These are phyloP conservation scores for Megaceryle maxima DNA, from an alignment of 2,113 vertebrate genomes.

Conservation along the genomic window DNA sequence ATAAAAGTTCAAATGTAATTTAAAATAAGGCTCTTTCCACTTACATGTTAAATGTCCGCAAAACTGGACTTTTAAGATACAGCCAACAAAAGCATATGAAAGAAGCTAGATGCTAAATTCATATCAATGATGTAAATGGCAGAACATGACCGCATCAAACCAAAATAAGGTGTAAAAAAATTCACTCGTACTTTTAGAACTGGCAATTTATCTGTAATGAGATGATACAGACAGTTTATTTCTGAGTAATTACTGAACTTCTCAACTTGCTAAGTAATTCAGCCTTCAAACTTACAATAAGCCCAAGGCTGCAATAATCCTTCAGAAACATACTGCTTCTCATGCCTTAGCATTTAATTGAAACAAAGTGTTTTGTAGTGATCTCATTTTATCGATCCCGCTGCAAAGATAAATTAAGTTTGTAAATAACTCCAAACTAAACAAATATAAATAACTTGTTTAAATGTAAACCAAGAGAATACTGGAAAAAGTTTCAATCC, in stretches of 20 bases:
- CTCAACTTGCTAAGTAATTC: conserved; percentile 13
- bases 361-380: conserved; percentile 6
- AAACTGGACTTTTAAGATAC: not conserved
- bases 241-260: conserved; percentile 45
- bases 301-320: conserved; percentile 50
- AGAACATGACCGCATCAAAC: not conserved
- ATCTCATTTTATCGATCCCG: not conserved
- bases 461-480: not conserved
- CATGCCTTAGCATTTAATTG: conserved; percentile 20
- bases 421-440: conserved; percentile 17
- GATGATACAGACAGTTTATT: not conserved
- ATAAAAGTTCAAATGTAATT: not conserved
- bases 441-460: not conserved
- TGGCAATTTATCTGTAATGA: not conserved
- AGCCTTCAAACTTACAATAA: conserved; percentile 14
- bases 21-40: not conserved
- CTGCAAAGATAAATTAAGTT: conserved; percentile 16
- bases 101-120: not conserved
- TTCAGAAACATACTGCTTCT: conserved; percentile 2
- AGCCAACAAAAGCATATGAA: not conserved
- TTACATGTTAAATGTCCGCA: not conserved
- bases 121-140: not conserved
- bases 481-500: not conserved
- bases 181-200: not conserved
- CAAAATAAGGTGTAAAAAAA: not conserved